Percentiles rank a stretch among this genome's conserved stretches.
Conservation (phyloP, 1,140 invertebrate species). For the Doryteuthis pealeii region DNA sequence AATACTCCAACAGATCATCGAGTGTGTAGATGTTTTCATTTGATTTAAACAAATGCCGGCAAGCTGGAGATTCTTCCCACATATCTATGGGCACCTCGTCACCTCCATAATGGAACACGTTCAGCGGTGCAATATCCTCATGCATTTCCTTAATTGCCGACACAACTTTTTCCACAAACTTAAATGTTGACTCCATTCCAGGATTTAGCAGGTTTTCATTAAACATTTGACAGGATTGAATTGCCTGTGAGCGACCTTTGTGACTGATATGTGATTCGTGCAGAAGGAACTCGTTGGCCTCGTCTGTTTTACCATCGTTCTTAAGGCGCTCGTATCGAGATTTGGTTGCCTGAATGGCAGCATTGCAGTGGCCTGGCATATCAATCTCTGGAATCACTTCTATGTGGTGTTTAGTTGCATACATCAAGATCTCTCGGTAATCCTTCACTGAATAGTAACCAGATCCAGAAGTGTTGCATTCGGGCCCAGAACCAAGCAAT, state of each 20-base stretch:
- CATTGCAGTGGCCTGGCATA: constrained; percentile 56
- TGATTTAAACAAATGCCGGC: constrained; percentile 35
- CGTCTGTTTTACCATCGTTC: constrained; percentile 26
- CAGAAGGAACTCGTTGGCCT: constrained; percentile 42
- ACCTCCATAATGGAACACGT: constrained; percentile 54
- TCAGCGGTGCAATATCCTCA: constrained; percentile 41
- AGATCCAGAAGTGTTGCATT: constrained; percentile 36
- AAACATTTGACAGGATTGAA: constrained; percentile 49
- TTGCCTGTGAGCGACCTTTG: constrained; percentile 23
- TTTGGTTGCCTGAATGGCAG: constrained; percentile 52
- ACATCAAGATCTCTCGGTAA: constrained; percentile 48
- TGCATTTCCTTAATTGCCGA: constrained; percentile 44
- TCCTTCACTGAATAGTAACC: constrained; percentile 44
- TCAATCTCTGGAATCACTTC: constrained; percentile 58
- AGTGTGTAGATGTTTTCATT: constrained; percentile 15
- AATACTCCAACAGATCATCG: constrained; percentile 43
- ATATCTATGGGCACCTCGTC: constrained; percentile 53
- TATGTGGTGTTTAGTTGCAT: constrained; percentile 46
- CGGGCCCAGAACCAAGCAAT: constrained; percentile 49
- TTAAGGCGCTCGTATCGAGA: constrained; percentile 29
- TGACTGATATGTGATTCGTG: constrained; percentile 26
- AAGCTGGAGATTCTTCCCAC: constrained; percentile 50
- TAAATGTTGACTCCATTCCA: constrained; percentile 50
- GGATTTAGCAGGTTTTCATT: constrained; percentile 54
- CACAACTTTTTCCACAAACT: constrained; percentile 50